A percentile compares a stretch with the other conserved stretches of the same genome.
Conservation (phyloP, 2,888 invertebrate genomes). For the Orthosia incerta region DNA sequence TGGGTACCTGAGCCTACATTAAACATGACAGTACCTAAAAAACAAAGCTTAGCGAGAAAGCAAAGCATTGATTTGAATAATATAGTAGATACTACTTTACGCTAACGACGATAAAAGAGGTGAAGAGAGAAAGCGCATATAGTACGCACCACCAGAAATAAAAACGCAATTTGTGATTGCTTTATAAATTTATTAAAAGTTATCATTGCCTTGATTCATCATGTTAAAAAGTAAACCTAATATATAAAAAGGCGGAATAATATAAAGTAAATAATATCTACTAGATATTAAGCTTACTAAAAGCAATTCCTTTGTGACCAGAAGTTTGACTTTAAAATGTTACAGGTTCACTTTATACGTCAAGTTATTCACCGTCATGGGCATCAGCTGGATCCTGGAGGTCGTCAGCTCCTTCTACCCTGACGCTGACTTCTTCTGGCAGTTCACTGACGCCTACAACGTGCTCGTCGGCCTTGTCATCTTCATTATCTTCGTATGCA, state of each 20-base stretch:
- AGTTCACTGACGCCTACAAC: constrained; percentile 92
- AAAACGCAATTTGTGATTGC: background rate
- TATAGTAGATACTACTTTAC: background rate
- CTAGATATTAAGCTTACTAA: constrained; percentile 14
- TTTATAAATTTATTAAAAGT: background rate
- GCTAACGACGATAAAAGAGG: background rate
- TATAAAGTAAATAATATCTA: background rate
- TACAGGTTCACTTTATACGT: constrained; percentile 93
- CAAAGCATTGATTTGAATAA: background rate
- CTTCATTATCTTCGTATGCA: constrained; percentile 94
- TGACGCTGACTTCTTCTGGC: constrained; percentile 89
- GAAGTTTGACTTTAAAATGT: constrained; percentile 58
- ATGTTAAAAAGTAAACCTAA: background rate
- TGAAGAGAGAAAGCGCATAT: no score
- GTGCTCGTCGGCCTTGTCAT: constrained; percentile 93
- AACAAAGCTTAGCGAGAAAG: background rate
- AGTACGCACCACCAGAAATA: no score
- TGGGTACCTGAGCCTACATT: constrained; percentile 53
- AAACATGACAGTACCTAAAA: background rate
- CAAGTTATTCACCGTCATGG: constrained; percentile 94
- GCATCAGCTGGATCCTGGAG: constrained; percentile 94
- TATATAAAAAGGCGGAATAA: background rate
- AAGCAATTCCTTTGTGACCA: constrained; percentile 51
- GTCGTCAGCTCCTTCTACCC: constrained; percentile 92
- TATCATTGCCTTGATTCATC: background rate